A percentile compares a stretch with the other conserved stretches of the same genome.
Evolutionary conservation across 2,113 vertebrate genomes (phyloP).

Genomic region (Cercocebus atys): DNA sequence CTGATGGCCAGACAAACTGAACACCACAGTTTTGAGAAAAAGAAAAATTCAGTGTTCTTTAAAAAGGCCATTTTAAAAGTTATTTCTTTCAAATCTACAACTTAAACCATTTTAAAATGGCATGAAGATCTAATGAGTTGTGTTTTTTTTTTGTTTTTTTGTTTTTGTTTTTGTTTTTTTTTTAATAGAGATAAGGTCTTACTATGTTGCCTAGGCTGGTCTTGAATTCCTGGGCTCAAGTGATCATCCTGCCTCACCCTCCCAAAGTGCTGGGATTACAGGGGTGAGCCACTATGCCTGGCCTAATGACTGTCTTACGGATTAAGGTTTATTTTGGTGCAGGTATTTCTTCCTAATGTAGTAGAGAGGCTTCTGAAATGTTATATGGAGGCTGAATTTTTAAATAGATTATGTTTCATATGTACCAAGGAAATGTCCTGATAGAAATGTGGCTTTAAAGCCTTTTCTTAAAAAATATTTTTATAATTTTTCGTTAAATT

Average conservation of each 20-base stretch:
- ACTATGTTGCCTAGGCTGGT: too few species aligned
- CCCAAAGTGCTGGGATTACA: too few species aligned
- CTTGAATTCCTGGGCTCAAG: too few species aligned
- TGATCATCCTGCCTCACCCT: too few species aligned
- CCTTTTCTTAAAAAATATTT: neutral
- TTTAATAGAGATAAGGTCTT: too few species aligned
- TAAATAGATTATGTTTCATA: neutral
- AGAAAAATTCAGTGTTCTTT: neutral
- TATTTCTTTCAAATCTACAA: neutral
- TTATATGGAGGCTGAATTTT: neutral
- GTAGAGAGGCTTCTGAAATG: neutral
- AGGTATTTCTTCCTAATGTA: constrained; percentile 8
- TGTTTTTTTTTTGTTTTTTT: too few species aligned
- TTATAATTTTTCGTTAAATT: neutral
- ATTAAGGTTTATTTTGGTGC: neutral
- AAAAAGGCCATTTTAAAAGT: neutral
- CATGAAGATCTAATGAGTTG: neutral
- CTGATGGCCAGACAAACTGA: neutral
- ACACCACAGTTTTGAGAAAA: neutral
- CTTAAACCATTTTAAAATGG: neutral
- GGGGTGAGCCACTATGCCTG: too few species aligned
- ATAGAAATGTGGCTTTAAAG: neutral
- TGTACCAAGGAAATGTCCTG: neutral
- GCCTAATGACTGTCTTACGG: neutral
- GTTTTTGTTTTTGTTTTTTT: too few species aligned